Base-by-base conservation (phyloP, 2,888 invertebrate genomes). In the Meghimatium bilineatum region DNA sequence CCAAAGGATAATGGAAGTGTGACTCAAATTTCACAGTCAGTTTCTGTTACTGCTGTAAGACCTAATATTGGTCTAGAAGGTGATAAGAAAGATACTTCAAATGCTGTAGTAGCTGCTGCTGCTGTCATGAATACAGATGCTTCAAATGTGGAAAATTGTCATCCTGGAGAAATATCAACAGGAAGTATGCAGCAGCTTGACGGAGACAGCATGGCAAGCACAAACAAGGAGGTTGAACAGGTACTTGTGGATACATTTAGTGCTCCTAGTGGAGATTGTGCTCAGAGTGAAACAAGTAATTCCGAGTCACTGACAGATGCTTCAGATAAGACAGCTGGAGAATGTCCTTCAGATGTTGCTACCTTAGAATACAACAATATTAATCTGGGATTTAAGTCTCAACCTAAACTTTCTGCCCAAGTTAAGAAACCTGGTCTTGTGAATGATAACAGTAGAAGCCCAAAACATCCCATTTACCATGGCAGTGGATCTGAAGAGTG, bases 401-500 rank as follows among this genome's bases (percentile, higher is more conserved):
- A 29, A 6, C 44, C 29, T 29, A 78, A 66, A 23, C 34, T 26
- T 32, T 20, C 78, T 36, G 63, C 14, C 10, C 23, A n/a, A 10
- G 29, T 67, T 34, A 78, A 78, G 78, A 78, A 66, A 44, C 63
- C 78, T 5, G 20, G 49, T 14, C 3, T 44, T 20, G 20, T 32
- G 8, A 38, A 20, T 34, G 80, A 80, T 20, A 80, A 36, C n/a
- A 71, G 26, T 34, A 72, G 63, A 60, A 82, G 82, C n/a, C 82
- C 76, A 56, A 82, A 67, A 32, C 75, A 75, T n/a, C 17, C 49
- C 34, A 26, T 44, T 26, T 60, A 76, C n/a, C n/a, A 52, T n/a
- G 36, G 52, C 74, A 74, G 60, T 63, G 60, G 38, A n/a, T 74
- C 72, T 17, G 67, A 75, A 32, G 83, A 63, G 32, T 83, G 85